phyloP scores from a whole-genome alignment of 2,797 vertebrate genomes.

The Phylloscopus collybita region DNA sequence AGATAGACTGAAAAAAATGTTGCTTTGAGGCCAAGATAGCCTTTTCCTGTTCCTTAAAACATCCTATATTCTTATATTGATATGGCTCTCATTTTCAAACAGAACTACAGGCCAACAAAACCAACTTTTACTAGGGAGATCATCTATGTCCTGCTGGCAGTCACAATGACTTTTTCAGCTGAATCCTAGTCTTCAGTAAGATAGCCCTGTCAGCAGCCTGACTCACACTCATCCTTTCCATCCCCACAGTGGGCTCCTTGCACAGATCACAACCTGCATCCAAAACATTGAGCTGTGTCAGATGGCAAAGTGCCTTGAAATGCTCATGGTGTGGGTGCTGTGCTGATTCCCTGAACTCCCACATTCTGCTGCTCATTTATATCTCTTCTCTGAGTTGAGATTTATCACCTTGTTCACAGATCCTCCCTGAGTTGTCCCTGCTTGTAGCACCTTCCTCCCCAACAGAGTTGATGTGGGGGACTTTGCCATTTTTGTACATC shows the following conservation, averaged over 20 bases:
- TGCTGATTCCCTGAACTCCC: neutral
- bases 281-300: neutral
- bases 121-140: neutral
- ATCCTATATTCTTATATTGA: neutral
- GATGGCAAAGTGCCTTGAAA: neutral
- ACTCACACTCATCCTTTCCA: neutral
- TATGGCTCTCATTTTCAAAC: neutral
- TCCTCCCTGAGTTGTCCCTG: neutral
- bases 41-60: neutral
- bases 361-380: slow-evolving; percentile 28
- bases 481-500: neutral
- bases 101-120: neutral
- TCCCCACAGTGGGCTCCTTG: neutral
- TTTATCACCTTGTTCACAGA: slow-evolving; percentile 34
- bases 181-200: neutral
- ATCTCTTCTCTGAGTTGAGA: neutral
- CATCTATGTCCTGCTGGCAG: neutral
- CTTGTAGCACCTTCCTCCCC: neutral
- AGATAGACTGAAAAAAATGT: neutral
- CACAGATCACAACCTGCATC: neutral
- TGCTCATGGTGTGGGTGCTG: neutral
- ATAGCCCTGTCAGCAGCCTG: neutral
- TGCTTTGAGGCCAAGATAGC: neutral
- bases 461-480: neutral
- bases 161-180: neutral